These are phyloP conservation scores for Tuta absoluta DNA, from an alignment of 2,888 invertebrate genomes.

Conservation along the genomic window DNA sequence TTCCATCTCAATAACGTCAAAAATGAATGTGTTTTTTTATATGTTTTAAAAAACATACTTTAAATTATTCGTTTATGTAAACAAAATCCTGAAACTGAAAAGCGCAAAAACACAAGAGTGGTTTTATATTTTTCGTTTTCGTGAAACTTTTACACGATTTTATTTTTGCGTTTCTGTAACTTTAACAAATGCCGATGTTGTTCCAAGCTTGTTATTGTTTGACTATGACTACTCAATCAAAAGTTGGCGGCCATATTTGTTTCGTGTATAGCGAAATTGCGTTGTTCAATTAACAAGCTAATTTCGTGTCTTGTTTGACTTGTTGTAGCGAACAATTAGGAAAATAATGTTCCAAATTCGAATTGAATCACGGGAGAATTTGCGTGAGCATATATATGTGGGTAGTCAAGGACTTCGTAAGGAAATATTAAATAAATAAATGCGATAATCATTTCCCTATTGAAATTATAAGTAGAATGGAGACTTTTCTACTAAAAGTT, in stretches of 20 bases:
- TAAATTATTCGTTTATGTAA: neutral
- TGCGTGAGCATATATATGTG: neutral
- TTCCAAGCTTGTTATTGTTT: slow-evolving; percentile 15
- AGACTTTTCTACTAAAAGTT: no score
- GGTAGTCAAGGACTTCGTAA: neutral
- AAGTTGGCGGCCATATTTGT: slow-evolving; percentile 33
- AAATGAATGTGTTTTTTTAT: no score
- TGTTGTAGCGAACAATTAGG: slow-evolving; percentile 26
- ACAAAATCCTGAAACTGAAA: no score
- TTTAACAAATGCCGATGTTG: slow-evolving; percentile 7
- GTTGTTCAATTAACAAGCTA: slow-evolving; percentile 38
- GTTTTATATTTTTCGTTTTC: neutral
- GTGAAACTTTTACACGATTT: neutral
- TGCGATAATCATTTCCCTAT: no score
- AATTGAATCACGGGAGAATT: neutral
- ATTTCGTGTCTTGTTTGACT: slow-evolving; percentile 26
- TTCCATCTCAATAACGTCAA: no score
- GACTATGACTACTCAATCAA: slow-evolving; percentile 33
- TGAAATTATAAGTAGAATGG: no score
- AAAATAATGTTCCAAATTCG: neutral
- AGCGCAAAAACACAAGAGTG: neutral
- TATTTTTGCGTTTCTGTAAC: slow-evolving; percentile 4
- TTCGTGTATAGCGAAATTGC: slow-evolving; percentile 37
- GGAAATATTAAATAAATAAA: no score
- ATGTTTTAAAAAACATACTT: neutral